Evolutionary conservation across 2,888 invertebrate genomes (phyloP), one percentile per base, ranked within the genome.

Genomic region (Willowsia nigromaculata): DNA sequence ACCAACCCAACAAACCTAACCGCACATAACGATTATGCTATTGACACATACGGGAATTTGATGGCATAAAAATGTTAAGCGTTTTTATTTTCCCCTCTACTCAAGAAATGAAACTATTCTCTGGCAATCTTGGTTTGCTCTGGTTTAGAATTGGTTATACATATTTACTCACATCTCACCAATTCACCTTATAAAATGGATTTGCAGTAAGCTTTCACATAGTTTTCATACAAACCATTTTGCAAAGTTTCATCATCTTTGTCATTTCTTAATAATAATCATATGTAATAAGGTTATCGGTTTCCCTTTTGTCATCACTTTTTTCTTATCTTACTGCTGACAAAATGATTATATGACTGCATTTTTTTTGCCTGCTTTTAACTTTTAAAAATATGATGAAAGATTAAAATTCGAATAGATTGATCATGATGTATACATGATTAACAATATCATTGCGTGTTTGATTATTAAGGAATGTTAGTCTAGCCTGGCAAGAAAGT

Each of bases 281-380:
- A 18, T 80, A 56, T 76, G 74, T 76, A 85, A 85, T 33, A 85
- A 65, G 85, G 85, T 62, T 85, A 85, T 85, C 65, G 85, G 85
- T 86, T 65, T 65, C 78, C 68, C 33, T 80, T 78, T 80, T 80
- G 40, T 68, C 37, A 40, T 68, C 68, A 68, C 68, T 68, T 40
- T 68, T 68, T 68, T 68, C 13, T 37, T 25, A 1, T 53, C 68
- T 25, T 25, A 9, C 37, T 53, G 76, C 50, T 78, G 78, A 78
- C 78, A 78, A 78, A 33, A 53, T 78, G 78, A 78, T 78, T 78
- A 40, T 56, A 13, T 27, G n/a, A 22, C 76, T 27, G 9, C 7
- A 25, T 22, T 22, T 25, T 9, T 76, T 62, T 62, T 30, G 18
- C n/a, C 11, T 56, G 27, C 3, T 47, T 27, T 76, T 33, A 7